A percentile compares a stretch with the other conserved stretches of the same genome.
Conservation (phyloP, 1,140 invertebrate species). For the Bombus waltoni region DNA sequence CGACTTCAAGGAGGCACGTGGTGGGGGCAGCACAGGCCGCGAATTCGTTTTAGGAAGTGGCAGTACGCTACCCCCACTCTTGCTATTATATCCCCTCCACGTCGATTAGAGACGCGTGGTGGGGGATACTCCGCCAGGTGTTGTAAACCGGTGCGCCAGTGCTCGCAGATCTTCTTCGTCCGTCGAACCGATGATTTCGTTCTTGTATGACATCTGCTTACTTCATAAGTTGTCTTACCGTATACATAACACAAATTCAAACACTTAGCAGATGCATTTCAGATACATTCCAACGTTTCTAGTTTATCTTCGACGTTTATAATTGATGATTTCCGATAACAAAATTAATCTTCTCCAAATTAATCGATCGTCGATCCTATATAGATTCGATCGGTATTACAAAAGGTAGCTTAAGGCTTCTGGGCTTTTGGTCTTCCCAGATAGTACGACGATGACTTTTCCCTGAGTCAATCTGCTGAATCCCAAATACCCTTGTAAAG, state of each 20-base stretch:
- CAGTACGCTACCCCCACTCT: conserved; percentile 51
- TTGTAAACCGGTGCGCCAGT: conserved; percentile 53
- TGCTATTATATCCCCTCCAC: conserved; percentile 55
- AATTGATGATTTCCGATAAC: background rate
- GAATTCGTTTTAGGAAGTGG: conserved; percentile 63
- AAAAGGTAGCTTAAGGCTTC: background rate
- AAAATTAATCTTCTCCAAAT: background rate
- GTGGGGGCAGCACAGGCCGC: conserved; percentile 52
- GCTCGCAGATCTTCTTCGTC: conserved; percentile 62
- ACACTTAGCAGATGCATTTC: background rate
- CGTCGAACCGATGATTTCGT: conserved; percentile 52
- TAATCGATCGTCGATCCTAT: background rate
- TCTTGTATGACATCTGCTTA: too few relatives aligned
- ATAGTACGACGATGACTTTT: background rate
- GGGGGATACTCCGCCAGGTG: conserved; percentile 55
- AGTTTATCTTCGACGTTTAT: background rate
- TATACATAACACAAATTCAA: background rate
- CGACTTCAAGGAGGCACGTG: conserved; percentile 44
- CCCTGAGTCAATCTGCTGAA: too few relatives aligned
- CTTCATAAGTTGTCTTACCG: background rate
- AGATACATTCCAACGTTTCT: background rate
- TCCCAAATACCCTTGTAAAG: background rate
- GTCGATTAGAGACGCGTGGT: background rate
- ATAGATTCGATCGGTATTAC: background rate
- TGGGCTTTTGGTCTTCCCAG: background rate